A percentile compares a stretch with the other conserved stretches of the same genome.
Evolutionary conservation across 2,888 invertebrate genomes (phyloP).

Genomic region (Eurytoma adleriae): DNA sequence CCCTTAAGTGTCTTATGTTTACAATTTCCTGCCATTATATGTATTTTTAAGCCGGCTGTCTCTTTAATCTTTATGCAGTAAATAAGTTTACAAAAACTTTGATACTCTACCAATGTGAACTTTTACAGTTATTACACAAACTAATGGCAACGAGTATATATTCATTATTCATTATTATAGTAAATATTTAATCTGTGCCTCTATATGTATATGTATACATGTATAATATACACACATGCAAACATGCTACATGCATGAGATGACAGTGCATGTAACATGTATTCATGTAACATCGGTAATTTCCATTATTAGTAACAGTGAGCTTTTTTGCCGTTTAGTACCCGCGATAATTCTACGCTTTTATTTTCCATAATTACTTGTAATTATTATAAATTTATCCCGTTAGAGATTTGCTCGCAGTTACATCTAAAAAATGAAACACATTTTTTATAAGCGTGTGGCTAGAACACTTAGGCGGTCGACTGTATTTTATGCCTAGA

Average conservation of each 20-base stretch:
- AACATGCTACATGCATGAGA: slow-evolving; percentile 6
- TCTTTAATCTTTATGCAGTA: slow-evolving; percentile 16
- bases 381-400: neutral
- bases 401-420: slow-evolving; percentile 2
- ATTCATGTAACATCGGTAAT: neutral
- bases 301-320: slow-evolving; percentile 14
- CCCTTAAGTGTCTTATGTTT: too few species aligned
- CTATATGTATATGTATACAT: slow-evolving; percentile 31
- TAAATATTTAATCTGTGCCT: slow-evolving; percentile 14
- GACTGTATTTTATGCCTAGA: slow-evolving; percentile 4
- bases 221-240: slow-evolving; percentile 26
- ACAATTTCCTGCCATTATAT: too few species aligned
- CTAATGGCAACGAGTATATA: slow-evolving; percentile 46
- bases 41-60: too few species aligned
- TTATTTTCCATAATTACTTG: neutral
- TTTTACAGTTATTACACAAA: slow-evolving; percentile 40
- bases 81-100: slow-evolving; percentile 40
- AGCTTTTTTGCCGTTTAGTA: neutral
- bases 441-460: slow-evolving; percentile 29
- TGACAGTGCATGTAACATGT: slow-evolving; percentile 8
- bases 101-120: slow-evolving; percentile 25
- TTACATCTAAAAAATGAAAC: slow-evolving; percentile 15
- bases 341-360: neutral
- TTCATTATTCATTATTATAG: slow-evolving; percentile 30
- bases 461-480: slow-evolving; percentile 52